Conservation (phyloP, 2,113 vertebrate genomes). For the Amazona vittata region DNA sequence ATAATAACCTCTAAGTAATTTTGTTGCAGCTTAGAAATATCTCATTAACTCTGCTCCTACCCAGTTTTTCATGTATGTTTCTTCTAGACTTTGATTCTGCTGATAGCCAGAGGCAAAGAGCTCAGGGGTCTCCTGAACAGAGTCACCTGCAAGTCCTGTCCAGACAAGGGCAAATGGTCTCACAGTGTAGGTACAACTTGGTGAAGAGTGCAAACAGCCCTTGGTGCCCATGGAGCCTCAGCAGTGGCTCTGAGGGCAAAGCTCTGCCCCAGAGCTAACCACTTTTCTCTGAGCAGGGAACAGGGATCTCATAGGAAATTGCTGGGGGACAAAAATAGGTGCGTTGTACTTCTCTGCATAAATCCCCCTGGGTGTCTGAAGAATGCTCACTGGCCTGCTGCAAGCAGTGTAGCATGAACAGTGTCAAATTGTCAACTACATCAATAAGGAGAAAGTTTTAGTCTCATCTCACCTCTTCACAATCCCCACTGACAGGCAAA, state of each 20-base stretch:
- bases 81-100: not conserved
- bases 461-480: constrained; percentile 51
- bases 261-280: not conserved
- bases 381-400: not conserved
- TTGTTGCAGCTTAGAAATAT: not conserved
- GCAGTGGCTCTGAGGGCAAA: not conserved
- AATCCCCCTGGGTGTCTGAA: not conserved
- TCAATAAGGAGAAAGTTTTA: constrained; percentile 52
- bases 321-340: not conserved
- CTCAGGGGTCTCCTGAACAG: not conserved
- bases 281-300: not conserved
- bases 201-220: not conserved
- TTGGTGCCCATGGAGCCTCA: not conserved
- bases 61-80: not conserved
- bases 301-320: not conserved
- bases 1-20: not conserved
- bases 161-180: not conserved
- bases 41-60: not conserved
- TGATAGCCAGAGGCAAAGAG: not conserved
- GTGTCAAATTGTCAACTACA: not conserved
- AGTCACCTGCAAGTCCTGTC: not conserved
- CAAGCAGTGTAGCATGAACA: not conserved
- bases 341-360: not conserved
- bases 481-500: constrained; percentile 59
- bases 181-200: not conserved